Evolutionary conservation across 92 coral and sea anemone species (phyloP).

Genomic region (Parazoanthus atlanticus): DNA sequence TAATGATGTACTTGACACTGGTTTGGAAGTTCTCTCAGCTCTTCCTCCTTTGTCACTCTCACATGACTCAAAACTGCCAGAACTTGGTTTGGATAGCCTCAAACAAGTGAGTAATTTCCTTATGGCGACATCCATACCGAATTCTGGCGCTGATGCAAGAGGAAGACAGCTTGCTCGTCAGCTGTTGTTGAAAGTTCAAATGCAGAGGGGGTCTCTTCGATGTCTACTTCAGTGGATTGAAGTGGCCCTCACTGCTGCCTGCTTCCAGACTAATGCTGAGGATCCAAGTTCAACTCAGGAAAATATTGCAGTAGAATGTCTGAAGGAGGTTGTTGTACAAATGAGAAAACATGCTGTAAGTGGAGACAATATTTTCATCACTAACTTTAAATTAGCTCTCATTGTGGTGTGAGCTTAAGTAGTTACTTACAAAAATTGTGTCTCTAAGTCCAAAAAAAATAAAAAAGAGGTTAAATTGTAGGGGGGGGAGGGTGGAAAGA

Average conservation of each 20-base stretch:
- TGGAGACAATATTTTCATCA: too few relatives aligned
- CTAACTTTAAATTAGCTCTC: too few relatives aligned
- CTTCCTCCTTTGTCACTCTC: conserved; percentile 81
- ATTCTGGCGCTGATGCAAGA: conserved; percentile 64
- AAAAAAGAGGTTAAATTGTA: too few relatives aligned
- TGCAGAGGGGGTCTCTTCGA: conserved; percentile 72
- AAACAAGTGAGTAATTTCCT: conserved; percentile 69
- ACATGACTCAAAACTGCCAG: conserved; percentile 77
- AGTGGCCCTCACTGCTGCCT: conserved; percentile 59
- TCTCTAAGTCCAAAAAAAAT: too few relatives aligned
- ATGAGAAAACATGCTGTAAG: conserved; percentile 73
- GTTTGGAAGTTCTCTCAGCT: conserved; percentile 67
- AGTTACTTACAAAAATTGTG: too few relatives aligned
- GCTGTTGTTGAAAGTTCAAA: conserved; percentile 61
- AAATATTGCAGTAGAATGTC: conserved; percentile 59
- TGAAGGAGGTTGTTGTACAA: conserved; percentile 64
- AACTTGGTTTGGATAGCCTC: conserved; percentile 70
- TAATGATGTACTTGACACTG: conserved; percentile 80
- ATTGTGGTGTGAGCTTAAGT: too few relatives aligned
- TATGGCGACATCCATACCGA: conserved; percentile 53
- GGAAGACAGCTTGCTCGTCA: conserved; percentile 79
- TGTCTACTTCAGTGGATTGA: conserved; percentile 79
- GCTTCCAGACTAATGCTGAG: conserved; percentile 23
- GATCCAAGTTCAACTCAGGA: conserved; percentile 9
- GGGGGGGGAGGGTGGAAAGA: too few relatives aligned